Percentiles rank a stretch among this genome's conserved stretches.
These are phyloP conservation scores for Yoshiicerus persimilis DNA, from an alignment of 1,140 invertebrate genomes.

Conservation along the genomic window DNA sequence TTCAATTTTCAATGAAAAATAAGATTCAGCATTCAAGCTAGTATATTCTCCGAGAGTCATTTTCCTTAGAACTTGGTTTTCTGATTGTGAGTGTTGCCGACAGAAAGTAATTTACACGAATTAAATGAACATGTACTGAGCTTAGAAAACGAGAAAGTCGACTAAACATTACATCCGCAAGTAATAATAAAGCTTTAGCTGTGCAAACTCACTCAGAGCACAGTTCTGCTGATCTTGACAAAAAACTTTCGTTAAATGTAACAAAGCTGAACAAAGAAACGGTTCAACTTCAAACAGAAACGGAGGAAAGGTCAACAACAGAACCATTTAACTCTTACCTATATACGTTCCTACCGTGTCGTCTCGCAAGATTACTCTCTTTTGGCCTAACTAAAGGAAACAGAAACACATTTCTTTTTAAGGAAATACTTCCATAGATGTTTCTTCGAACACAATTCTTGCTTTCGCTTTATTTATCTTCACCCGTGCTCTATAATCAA, in stretches of 20 bases:
- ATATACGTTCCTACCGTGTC: neutral
- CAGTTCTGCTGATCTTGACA: neutral
- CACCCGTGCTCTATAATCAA: neutral
- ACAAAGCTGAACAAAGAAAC: neutral
- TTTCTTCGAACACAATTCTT: neutral
- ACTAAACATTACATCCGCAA: neutral
- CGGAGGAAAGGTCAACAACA: neutral
- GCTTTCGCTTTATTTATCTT: neutral
- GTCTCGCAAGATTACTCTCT: no score
- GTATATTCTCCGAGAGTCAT: no score
- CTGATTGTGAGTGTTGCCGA: neutral
- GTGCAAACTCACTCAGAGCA: neutral
- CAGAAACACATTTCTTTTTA: neutral
- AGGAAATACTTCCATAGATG: neutral
- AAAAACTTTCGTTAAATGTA: neutral
- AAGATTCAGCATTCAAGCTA: no score
- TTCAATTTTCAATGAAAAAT: no score
- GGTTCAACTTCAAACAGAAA: neutral
- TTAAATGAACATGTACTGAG: neutral
- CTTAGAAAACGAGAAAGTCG: neutral
- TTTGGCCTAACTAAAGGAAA: neutral
- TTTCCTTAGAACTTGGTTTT: neutral
- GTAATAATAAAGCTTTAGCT: neutral
- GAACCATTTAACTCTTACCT: no score
- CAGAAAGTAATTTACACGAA: neutral